phyloP scores from a whole-genome alignment of 2,113 vertebrate genomes.

The Neodon shergylaensis region DNA sequence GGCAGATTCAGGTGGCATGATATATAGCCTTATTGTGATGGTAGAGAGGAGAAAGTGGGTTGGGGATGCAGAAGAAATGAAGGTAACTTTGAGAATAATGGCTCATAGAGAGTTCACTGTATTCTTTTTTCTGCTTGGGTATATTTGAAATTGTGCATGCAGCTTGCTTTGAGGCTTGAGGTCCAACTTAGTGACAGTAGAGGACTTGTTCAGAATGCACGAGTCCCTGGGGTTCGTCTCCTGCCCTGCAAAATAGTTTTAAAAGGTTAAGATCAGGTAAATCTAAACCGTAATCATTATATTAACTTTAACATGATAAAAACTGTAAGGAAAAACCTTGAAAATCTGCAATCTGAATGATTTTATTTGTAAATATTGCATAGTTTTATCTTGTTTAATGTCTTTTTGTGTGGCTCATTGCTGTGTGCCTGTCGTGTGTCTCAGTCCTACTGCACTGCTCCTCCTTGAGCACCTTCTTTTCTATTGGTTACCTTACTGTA shows the following conservation, averaged over 20 bases:
- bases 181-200: neutral
- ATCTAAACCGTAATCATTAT: slow-evolving; percentile 3
- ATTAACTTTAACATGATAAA: slow-evolving; percentile 7
- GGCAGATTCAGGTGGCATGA: neutral
- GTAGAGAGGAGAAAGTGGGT: neutral
- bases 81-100: neutral
- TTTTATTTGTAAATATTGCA: neutral
- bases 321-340: neutral
- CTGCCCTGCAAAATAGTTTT: neutral
- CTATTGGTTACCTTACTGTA: neutral
- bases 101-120: neutral
- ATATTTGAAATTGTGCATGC: neutral
- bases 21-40: neutral
- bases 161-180: neutral
- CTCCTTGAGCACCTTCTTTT: neutral
- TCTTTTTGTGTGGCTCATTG: neutral
- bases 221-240: neutral
- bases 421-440: neutral
- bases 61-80: neutral
- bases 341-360: neutral
- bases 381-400: neutral
- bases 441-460: neutral
- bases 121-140: neutral
- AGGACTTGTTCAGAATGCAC: neutral
- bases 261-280: neutral